Percentiles rank a stretch among this genome's conserved stretches.
phyloP scores from a whole-genome alignment of 2,113 vertebrate genomes.

The Sclerurus mexicanus region DNA sequence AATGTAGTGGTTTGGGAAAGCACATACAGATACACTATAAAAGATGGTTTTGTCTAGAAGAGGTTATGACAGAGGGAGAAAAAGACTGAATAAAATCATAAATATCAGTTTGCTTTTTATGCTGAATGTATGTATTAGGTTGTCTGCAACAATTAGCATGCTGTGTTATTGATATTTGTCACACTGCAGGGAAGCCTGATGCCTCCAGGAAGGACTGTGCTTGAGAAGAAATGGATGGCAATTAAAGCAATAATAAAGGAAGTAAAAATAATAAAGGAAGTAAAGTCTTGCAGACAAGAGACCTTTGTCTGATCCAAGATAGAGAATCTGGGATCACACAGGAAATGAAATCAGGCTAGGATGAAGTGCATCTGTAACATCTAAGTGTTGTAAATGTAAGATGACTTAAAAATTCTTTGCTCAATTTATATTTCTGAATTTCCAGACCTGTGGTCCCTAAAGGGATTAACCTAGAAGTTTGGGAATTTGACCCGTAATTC shows the following conservation, averaged over 20 bases:
- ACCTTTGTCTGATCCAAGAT: background rate
- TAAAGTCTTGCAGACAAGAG: background rate
- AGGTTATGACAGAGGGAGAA: background rate
- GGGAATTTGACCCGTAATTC: background rate
- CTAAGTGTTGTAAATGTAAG: background rate
- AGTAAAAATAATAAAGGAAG: background rate
- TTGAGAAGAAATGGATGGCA: background rate
- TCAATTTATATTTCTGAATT: background rate
- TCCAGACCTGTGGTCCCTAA: background rate
- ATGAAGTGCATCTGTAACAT: background rate
- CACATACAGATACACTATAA: background rate
- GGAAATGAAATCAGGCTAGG: background rate
- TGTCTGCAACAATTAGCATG: background rate
- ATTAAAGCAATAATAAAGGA: background rate
- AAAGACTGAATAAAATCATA: background rate
- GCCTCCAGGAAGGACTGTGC: background rate
- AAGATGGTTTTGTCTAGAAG: background rate
- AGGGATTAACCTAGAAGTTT: background rate
- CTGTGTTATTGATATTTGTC: background rate
- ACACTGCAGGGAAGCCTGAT: background rate
- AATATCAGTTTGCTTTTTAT: background rate
- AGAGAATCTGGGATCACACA: background rate
- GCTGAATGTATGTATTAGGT: background rate
- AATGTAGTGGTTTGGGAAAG: background rate
- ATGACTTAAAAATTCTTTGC: background rate